Evolutionary conservation across 2,888 invertebrate species (phyloP), one percentile per base, ranked within the genome.

Genomic region (Mesorhabditis belari): DNA sequence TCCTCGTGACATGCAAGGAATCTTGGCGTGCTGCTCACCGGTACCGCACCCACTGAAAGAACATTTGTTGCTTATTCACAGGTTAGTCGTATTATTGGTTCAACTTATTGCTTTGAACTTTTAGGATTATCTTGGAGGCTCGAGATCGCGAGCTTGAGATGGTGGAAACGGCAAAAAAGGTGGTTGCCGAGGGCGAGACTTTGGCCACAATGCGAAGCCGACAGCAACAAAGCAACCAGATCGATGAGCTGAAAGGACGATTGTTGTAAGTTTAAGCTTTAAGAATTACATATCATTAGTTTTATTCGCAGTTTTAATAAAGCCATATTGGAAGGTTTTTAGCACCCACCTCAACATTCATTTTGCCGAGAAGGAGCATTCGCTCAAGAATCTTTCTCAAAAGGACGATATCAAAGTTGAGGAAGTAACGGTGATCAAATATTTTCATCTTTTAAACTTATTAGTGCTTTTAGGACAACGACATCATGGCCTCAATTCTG

Each of bases 21-120:
- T 98, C 63, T 82, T 90, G 63, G 92, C 93, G 0, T 90, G 92
- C 77, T 96, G 96, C 81, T 89, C 89, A 81, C 95, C 94, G 0
- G 88, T 92, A 74, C 95, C 96, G 6, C 90, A 92, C 0, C 82
- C 88, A 27, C 87, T 88, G 0, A 83, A 86, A 49, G 63, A 71
- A 49, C 69, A 72, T 29, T 52, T 69, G 19, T 62, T 69, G n/a
- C 66, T 67, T 0, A 62, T 78, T 12, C 68, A 72, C 35, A 69
- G 66, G 74, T 76, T 25, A 50, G 65, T 57, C 52, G 28, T 57
- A 23, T 2, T 54, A 26, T 27, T 57, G 1, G 25, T 50, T 53
- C 25, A 17, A 6, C 4, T 19, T 4, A 23, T 24, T 4, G 17
- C 51, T 5, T 4, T 35, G 49, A 9, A 0, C 51, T n/a, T 63